These are phyloP conservation scores for Pteria penguin DNA, from an alignment of 2,888 invertebrate genomes.

Conservation along the genomic window DNA sequence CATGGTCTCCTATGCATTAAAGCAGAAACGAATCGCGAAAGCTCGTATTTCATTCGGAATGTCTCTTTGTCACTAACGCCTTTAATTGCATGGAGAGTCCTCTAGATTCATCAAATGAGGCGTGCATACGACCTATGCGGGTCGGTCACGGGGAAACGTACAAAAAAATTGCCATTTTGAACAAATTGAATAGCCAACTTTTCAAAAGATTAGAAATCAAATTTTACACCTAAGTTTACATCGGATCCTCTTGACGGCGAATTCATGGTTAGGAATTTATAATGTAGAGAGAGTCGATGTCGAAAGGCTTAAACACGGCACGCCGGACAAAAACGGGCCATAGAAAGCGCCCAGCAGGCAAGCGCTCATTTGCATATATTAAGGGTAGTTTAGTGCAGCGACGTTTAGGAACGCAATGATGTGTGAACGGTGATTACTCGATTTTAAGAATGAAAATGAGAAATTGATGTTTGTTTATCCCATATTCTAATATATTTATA, in stretches of 20 bases:
- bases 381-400: background rate
- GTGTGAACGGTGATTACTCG: background rate
- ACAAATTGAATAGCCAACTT: background rate
- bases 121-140: background rate
- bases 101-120: background rate
- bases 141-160: background rate
- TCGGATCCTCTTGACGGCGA: background rate
- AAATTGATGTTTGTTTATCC: background rate
- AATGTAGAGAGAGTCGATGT: background rate
- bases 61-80: background rate
- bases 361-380: background rate
- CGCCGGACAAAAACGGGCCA: background rate
- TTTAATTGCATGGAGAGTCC: no score
- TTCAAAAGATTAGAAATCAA: slow-evolving; percentile 3
- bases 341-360: background rate
- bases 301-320: background rate
- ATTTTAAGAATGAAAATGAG: background rate
- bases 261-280: background rate
- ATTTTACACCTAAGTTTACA: background rate
- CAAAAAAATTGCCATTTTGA: slow-evolving; percentile 2
- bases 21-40: background rate
- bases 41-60: background rate
- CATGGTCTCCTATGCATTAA: background rate
- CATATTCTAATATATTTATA: background rate
- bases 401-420: background rate